Evolutionary conservation across 2,888 invertebrate species (phyloP).

Genomic region (Crossocerus cetratus): DNA sequence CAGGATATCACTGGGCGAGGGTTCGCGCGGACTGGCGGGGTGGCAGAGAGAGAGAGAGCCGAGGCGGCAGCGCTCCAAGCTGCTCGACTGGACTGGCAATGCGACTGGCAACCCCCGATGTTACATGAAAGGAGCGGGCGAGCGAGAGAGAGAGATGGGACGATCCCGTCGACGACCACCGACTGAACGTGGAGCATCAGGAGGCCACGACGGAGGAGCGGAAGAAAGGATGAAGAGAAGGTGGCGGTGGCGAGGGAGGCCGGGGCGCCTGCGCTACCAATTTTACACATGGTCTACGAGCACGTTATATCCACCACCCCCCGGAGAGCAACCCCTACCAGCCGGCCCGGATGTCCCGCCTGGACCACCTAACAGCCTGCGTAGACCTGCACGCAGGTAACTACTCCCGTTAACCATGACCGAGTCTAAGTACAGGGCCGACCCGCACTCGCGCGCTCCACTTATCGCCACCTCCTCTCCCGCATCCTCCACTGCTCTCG

Average conservation of each 20-base stretch:
- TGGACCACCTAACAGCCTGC: slow-evolving; percentile 31
- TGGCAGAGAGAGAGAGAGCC: neutral
- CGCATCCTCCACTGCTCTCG: neutral
- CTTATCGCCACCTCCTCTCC: neutral
- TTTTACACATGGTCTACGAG: slow-evolving; percentile 62
- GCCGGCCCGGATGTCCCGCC: slow-evolving; percentile 28
- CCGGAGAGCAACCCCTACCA: slow-evolving; percentile 25
- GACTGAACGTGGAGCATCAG: slow-evolving; percentile 59
- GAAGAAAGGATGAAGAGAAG: slow-evolving; percentile 57
- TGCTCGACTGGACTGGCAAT: too few relatives aligned
- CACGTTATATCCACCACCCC: slow-evolving; percentile 49
- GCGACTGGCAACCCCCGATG: too few relatives aligned
- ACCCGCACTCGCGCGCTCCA: slow-evolving; percentile 13
- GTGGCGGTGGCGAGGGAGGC: slow-evolving; percentile 44
- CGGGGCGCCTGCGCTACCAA: slow-evolving; percentile 60
- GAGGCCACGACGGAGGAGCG: slow-evolving; percentile 54
- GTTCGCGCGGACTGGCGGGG: neutral
- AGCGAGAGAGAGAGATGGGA: slow-evolving; percentile 12
- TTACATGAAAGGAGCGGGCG: slow-evolving; percentile 1
- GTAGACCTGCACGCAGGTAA: slow-evolving; percentile 37
- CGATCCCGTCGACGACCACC: slow-evolving; percentile 58
- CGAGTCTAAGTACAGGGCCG: slow-evolving; percentile 23
- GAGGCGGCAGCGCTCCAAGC: too few relatives aligned
- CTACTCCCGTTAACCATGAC: slow-evolving; percentile 40
- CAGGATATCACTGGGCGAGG: neutral